These are phyloP conservation scores for Drosophila multiciliata DNA, from an alignment of 2,888 invertebrate species.

Conservation along the genomic window DNA sequence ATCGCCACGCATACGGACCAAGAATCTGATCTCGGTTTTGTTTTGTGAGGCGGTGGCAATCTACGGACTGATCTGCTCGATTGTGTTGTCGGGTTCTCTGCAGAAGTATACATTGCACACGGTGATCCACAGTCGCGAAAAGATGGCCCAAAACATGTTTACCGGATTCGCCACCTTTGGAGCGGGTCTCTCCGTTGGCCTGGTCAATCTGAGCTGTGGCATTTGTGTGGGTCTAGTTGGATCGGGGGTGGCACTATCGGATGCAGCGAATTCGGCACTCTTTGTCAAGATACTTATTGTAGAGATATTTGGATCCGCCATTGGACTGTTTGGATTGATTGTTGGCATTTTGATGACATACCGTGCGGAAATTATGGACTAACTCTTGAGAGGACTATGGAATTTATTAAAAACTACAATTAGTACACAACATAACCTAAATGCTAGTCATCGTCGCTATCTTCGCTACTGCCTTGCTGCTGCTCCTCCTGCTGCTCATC, in stretches of 20 bases:
- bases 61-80: slow-evolving; percentile 99
- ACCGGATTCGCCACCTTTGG: slow-evolving; percentile 98
- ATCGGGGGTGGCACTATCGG: slow-evolving; percentile 99
- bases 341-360: slow-evolving; percentile 98
- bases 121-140: slow-evolving; percentile 58
- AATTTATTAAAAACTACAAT: slow-evolving; percentile 31
- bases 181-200: slow-evolving; percentile 96
- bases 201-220: slow-evolving; percentile 96
- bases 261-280: slow-evolving; percentile 97
- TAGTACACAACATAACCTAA: slow-evolving; percentile 28
- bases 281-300: slow-evolving; percentile 99
- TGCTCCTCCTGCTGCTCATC: slow-evolving; percentile 42
- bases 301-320: slow-evolving; percentile 99
- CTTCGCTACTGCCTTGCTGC: slow-evolving; percentile 26
- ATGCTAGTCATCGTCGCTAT: slow-evolving; percentile 52
- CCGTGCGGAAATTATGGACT: slow-evolving; percentile 89
- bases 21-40: slow-evolving; percentile 99
- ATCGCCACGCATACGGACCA: slow-evolving; percentile 99
- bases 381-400: slow-evolving; percentile 1
- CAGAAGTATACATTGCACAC: slow-evolving; percentile 84
- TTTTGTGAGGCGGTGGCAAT: slow-evolving; percentile 99
- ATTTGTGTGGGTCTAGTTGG: slow-evolving; percentile 98
- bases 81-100: slow-evolving; percentile 95
- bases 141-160: slow-evolving; percentile 89
- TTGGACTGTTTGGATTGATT: slow-evolving; percentile 99